These are phyloP conservation scores for Enteromius anoplus DNA, from an alignment of 2,797 vertebrate species.

Conservation along the genomic window DNA sequence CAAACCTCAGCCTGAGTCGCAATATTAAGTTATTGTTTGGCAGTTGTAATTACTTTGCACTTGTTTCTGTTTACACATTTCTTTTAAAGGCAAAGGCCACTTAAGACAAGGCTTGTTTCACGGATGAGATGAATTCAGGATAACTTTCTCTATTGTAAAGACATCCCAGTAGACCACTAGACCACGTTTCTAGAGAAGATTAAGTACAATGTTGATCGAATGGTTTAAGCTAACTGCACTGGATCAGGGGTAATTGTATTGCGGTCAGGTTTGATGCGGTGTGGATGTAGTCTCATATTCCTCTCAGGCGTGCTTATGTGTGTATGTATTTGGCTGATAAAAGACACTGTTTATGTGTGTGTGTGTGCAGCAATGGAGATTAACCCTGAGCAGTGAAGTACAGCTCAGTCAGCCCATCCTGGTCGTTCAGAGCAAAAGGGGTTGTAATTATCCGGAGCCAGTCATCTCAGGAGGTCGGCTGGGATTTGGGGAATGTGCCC, in stretches of 20 bases:
- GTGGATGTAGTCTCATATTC: not conserved
- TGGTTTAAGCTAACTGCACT: constrained; percentile 38
- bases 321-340: constrained; percentile 25
- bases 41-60: constrained; percentile 7
- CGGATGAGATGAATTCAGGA: not conserved
- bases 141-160: constrained; percentile 17
- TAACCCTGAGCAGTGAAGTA: constrained; percentile 17
- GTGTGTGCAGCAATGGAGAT: constrained; percentile 18
- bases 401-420: constrained; percentile 3
- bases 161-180: constrained; percentile 23
- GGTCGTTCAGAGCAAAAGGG: constrained; percentile 30
- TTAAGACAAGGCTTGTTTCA: constrained; percentile 13
- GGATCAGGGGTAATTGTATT: constrained; percentile 42
- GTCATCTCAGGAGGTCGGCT: constrained; percentile 60
- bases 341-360: constrained; percentile 13
- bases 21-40: not conserved
- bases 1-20: not conserved
- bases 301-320: constrained; percentile 29
- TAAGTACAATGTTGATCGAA: constrained; percentile 41
- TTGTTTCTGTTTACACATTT: not conserved
- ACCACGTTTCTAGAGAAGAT: constrained; percentile 28
- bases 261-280: constrained; percentile 42
- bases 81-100: constrained; percentile 8
- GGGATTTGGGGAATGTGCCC: constrained; percentile 54
- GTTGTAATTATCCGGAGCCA: constrained; percentile 63